A percentile compares a stretch with the other conserved stretches of the same genome.
These are phyloP conservation scores for Datnioides undecimradiatus DNA, from an alignment of 2,113 vertebrate species.

Conservation along the genomic window DNA sequence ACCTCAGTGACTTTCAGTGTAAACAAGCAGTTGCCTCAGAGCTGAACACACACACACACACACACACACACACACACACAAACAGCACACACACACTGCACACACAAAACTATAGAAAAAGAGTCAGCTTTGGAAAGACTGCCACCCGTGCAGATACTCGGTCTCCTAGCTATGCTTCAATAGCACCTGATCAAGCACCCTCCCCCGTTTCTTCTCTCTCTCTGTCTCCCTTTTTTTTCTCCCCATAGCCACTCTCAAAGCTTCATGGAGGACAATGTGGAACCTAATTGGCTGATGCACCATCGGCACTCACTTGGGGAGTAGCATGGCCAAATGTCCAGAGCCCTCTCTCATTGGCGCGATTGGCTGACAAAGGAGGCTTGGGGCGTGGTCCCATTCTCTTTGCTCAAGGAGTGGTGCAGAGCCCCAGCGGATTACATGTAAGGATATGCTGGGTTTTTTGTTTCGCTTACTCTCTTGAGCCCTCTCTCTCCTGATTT, in stretches of 20 bases:
- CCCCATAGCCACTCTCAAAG: constrained; percentile 86
- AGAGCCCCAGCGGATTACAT: constrained; percentile 82
- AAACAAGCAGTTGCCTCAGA: constrained; percentile 84
- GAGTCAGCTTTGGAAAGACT: constrained; percentile 74
- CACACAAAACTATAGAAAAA: constrained; percentile 51
- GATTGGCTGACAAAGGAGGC: constrained; percentile 87
- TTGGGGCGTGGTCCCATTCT: constrained; percentile 81
- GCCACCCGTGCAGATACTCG: constrained; percentile 70
- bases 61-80: no score
- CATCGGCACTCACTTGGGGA: constrained; percentile 82
- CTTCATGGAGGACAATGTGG: constrained; percentile 88
- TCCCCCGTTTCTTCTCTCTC: constrained; percentile 81
- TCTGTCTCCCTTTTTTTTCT: constrained; percentile 77
- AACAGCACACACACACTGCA: no score
- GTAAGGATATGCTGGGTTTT: constrained; percentile 75
- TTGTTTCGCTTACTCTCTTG: constrained; percentile 35
- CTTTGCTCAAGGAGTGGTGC: constrained; percentile 79
- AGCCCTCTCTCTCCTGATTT: constrained; percentile 82
- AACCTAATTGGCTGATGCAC: constrained; percentile 86
- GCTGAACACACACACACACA: no score
- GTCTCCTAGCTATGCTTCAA: constrained; percentile 80
- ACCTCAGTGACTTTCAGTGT: constrained; percentile 88
- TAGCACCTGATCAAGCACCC: constrained; percentile 82
- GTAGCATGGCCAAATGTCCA: constrained; percentile 85
- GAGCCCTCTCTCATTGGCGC: constrained; percentile 85